phyloP scores from a whole-genome alignment of 2,797 vertebrate species.

The Galaxias olidus region DNA sequence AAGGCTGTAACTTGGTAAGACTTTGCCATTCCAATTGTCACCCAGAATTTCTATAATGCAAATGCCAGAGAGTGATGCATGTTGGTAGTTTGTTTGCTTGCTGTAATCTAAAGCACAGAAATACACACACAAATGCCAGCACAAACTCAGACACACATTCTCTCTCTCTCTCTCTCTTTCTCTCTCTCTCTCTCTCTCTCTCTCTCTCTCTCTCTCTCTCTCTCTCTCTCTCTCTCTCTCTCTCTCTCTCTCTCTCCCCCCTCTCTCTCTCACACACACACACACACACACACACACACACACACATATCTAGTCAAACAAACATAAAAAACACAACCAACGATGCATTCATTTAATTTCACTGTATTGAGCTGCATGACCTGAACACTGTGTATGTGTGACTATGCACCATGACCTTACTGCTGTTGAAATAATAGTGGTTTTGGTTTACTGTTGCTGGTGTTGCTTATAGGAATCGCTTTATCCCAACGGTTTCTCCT shows the following conservation, averaged over 20 bases:
- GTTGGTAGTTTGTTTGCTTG: constrained; percentile 74
- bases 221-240: constrained; percentile 40
- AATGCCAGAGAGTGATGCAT: constrained; percentile 78
- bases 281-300: constrained; percentile 12
- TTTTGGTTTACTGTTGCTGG: constrained; percentile 17
- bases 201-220: constrained; percentile 13
- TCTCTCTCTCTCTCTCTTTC: constrained; percentile 26
- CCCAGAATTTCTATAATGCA: constrained; percentile 80
- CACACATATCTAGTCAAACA: constrained; percentile 28
- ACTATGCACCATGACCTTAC: constrained; percentile 64
- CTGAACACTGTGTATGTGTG: constrained; percentile 66
- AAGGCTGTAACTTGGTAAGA: no score
- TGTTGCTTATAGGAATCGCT: no score
- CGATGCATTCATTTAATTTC: constrained; percentile 42
- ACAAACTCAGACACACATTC: not conserved
- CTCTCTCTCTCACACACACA: not conserved
- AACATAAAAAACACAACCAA: constrained; percentile 29
- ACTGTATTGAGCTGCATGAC: constrained; percentile 70
- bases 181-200: constrained; percentile 40
- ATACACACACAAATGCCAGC: not conserved
- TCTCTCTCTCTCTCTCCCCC: constrained; percentile 27
- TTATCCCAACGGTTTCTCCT: no score
- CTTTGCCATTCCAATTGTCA: constrained; percentile 42
- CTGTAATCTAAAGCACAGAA: constrained; percentile 58
- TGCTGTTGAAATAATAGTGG: constrained; percentile 47